Evolutionary conservation across 2,113 vertebrate genomes (phyloP).

Genomic region (Heliornis fulica): DNA sequence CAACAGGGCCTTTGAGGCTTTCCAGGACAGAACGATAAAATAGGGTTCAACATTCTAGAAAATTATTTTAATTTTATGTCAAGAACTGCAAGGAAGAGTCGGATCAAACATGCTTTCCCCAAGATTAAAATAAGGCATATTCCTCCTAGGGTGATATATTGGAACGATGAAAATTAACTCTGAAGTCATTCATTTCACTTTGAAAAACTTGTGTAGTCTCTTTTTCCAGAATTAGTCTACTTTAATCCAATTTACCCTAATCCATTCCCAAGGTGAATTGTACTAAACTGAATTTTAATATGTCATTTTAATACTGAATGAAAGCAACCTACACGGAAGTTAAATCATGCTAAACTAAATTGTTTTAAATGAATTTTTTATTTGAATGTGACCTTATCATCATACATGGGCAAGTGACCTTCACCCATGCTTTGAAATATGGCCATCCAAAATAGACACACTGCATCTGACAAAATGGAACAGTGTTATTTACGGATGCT

Average conservation of each 20-base stretch:
- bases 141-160: background rate
- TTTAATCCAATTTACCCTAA: conserved; percentile 48
- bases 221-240: background rate
- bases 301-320: background rate
- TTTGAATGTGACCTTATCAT: conserved; percentile 14
- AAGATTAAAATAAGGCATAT: background rate
- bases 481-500: accelerated
- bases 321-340: conserved; percentile 2
- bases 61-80: background rate
- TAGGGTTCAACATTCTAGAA: background rate
- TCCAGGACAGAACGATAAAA: background rate
- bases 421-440: background rate
- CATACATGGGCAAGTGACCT: background rate
- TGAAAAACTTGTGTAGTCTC: background rate
- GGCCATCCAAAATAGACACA: background rate
- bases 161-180: background rate
- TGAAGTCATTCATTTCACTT: background rate
- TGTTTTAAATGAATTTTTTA: background rate
- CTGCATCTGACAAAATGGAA: background rate
- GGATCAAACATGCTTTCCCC: background rate
- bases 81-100: background rate
- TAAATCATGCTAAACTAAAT: background rate
- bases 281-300: conserved; percentile 27
- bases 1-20: background rate
- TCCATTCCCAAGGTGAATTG: conserved; percentile 47